Conservation (phyloP, 2,113 vertebrate genomes). For the Ascaphus truei region DNA sequence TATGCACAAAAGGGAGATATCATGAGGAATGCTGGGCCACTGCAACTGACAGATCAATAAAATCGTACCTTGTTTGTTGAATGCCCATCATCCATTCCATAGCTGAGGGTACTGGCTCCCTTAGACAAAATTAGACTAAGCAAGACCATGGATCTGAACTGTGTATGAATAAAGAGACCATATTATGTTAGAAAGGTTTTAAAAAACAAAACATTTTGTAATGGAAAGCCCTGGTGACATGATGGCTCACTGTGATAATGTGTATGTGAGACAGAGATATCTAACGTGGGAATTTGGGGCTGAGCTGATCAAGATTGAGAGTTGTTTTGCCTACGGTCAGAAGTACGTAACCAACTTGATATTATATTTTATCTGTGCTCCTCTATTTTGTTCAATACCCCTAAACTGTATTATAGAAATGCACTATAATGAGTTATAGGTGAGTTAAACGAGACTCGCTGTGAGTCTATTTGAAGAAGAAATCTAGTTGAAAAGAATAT, state of each 20-base stretch:
- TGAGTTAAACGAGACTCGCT: no score
- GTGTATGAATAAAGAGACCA: not conserved
- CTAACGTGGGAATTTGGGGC: not conserved
- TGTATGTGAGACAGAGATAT: not conserved
- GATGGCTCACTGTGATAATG: slow-evolving; percentile 7
- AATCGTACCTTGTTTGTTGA: not conserved
- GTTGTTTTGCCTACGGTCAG: not conserved
- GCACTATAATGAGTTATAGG: no score
- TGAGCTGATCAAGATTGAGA: not conserved
- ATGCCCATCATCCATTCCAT: not conserved
- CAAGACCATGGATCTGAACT: not conserved
- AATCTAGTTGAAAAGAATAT: no score
- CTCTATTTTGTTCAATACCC: no score
- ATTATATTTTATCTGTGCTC: no score
- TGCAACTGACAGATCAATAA: not conserved
- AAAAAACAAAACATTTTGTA: not conserved
- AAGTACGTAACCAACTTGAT: not conserved
- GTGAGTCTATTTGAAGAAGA: no score
- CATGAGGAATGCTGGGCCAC: not conserved
- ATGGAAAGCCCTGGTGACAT: slow-evolving; percentile 10
- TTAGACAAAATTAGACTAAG: slow-evolving; percentile 6
- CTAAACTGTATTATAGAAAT: no score
- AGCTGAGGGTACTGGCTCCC: slow-evolving; percentile 6
- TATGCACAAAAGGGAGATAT: not conserved
- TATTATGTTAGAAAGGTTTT: not conserved